Evolutionary conservation across 2,888 invertebrate species (phyloP).

Genomic region (Acrobeloides nanus): DNA sequence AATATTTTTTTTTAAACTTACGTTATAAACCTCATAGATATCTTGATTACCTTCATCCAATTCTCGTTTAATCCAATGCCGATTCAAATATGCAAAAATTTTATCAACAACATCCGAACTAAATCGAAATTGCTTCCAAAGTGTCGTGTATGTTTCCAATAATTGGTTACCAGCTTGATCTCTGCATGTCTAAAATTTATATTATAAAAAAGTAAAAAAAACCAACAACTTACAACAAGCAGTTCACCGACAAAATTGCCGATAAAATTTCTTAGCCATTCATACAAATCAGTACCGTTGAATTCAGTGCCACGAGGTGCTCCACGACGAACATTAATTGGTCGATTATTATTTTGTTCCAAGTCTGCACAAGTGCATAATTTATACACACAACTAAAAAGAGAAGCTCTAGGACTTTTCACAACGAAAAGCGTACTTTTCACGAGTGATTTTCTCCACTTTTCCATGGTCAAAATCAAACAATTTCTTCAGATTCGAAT

Average conservation of each 20-base stretch:
- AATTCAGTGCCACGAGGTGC: slow-evolving; percentile 97
- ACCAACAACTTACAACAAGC: slow-evolving; percentile 69
- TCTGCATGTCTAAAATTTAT: too few species aligned
- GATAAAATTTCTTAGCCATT: slow-evolving; percentile 82
- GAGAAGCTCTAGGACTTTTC: too few species aligned
- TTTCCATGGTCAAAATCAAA: too few species aligned
- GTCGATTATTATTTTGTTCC: too few species aligned
- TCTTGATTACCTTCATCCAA: slow-evolving; percentile 94
- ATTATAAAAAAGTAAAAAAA: too few species aligned
- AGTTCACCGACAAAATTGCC: slow-evolving; percentile 75
- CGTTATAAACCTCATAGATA: slow-evolving; percentile 90
- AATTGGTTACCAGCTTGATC: slow-evolving; percentile 97
- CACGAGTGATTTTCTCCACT: too few species aligned
- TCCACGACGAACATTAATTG: too few species aligned
- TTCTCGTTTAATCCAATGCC: slow-evolving; percentile 97
- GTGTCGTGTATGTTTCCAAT: slow-evolving; percentile 85
- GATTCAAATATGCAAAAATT: slow-evolving; percentile 89
- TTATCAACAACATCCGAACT: slow-evolving; percentile 73
- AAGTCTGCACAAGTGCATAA: too few species aligned
- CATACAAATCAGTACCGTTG: slow-evolving; percentile 91
- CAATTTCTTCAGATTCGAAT: too few species aligned
- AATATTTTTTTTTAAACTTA: too few species aligned
- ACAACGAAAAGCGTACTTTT: too few species aligned
- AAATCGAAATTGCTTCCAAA: slow-evolving; percentile 78
- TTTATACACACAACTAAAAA: too few species aligned